Conservation (phyloP, 2,113 vertebrate genomes). For the Panthera leo region DNA sequence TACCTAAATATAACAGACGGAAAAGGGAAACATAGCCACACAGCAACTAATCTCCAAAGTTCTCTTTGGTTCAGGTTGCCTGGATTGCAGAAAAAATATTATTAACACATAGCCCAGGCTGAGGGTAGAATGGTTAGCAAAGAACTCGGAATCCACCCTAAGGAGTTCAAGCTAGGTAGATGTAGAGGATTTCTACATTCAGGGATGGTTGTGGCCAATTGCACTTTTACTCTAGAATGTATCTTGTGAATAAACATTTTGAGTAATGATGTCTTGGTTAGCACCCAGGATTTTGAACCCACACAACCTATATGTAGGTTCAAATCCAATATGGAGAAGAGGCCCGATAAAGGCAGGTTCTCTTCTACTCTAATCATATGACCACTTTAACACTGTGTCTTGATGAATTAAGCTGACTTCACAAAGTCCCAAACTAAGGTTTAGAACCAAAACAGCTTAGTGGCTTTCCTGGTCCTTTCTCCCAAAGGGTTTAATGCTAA, state of each 20-base stretch:
- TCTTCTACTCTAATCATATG: not conserved
- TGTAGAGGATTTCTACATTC: not conserved
- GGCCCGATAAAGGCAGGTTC: not conserved
- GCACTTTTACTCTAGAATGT: not conserved
- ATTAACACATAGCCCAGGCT: not conserved
- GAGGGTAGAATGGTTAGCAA: not conserved
- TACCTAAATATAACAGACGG: not conserved
- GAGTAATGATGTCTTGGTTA: not conserved
- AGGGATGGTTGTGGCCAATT: not conserved
- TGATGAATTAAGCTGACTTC: not conserved
- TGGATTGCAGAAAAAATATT: not conserved
- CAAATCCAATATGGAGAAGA: not conserved
- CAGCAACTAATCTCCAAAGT: not conserved
- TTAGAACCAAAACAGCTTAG: not conserved
- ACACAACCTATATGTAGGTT: not conserved
- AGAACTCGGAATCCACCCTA: not conserved
- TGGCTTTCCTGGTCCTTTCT: not conserved
- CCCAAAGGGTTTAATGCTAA: not conserved
- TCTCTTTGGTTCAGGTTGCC: not conserved
- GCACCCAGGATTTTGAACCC: not conserved
- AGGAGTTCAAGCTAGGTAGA: not conserved
- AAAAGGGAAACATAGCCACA: not conserved
- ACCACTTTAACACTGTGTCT: not conserved
- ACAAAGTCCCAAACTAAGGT: not conserved
- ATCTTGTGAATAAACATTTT: not conserved